Percentiles rank a stretch among this genome's conserved stretches.
phyloP scores from a whole-genome alignment of 2,113 vertebrate species.

The Rhodinocichla rosea region DNA sequence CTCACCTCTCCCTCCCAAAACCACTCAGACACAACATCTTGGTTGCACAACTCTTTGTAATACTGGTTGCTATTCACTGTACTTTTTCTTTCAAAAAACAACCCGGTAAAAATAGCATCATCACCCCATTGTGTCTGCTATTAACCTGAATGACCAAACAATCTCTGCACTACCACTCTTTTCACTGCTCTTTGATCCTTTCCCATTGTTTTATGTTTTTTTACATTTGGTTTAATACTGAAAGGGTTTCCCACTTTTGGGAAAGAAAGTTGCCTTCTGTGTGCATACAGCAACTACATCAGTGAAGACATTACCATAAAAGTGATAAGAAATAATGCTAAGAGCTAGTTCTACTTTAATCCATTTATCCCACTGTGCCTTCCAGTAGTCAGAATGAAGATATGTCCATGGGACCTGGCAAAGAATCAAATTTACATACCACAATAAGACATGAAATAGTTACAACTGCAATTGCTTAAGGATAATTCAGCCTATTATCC shows the following conservation, averaged over 20 bases:
- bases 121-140: not conserved
- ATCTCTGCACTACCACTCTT: not conserved
- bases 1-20: not conserved
- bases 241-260: not conserved
- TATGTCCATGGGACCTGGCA: conserved; percentile 27
- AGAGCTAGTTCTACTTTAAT: conserved; percentile 44
- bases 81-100: not conserved
- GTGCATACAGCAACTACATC: not conserved
- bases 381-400: conserved; percentile 50
- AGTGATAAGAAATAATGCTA: conserved; percentile 38
- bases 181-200: not conserved
- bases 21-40: not conserved
- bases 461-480: conserved; percentile 51
- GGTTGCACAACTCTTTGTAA: not conserved
- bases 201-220: not conserved
- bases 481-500: conserved; percentile 53
- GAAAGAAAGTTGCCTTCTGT: not conserved
- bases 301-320: conserved; percentile 49
- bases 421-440: conserved; percentile 47
- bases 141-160: not conserved
- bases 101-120: not conserved
- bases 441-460: conserved; percentile 52
- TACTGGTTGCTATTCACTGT: not conserved
- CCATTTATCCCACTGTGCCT: conserved; percentile 47
- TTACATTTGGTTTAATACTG: not conserved